Evolutionary conservation across 2,888 invertebrate species (phyloP), one percentile per base, ranked within the genome.

Genomic region (Zaprionus bogoriensis): DNA sequence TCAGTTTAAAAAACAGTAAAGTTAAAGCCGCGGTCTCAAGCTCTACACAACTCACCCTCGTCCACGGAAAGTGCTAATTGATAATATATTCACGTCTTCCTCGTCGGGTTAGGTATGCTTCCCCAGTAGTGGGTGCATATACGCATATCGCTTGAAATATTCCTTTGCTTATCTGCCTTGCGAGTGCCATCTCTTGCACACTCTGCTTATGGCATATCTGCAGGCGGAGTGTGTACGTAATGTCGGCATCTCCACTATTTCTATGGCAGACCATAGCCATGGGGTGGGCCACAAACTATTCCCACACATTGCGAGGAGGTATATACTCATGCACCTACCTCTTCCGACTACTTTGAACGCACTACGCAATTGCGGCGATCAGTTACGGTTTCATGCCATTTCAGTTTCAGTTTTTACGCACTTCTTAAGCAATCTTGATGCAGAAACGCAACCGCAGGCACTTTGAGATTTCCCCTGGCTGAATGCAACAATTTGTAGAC

Each of bases 361-460:
- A 44, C 45, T 59, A 67, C 51, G 64, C 63, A 67, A 65, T 54
- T 64, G 57, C 57, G 64, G 53, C 60, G 62, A 81, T 72, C 69
- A 70, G 86, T 75, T 73, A 79, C 82, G 79, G 77, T 77, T 71
- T 67, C 66, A 57, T 67, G 67, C 73, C 63, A 83, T 79, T 80
- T 77, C 54, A 67, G 53, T 79, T 80, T 77, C 54, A 67, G 53
- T 50, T 62, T 70, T 65, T 86, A 83, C 83, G 83, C 83, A 86
- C 87, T 77, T 81, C 64, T 63, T 41, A 38, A 41, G 50, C 72
- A 68, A 83, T 83, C 83, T 83, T 86, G 83, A 83, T 83, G 67
- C 72, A 77, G 87, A 83, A 86, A 86, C 84, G 84, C 78, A 77
- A 71, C 83, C 87, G 39, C 66, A 12, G 81, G 84, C 77, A 48